These are phyloP conservation scores for Trachelus stipa DNA, from an alignment of 2,888 invertebrate genomes.

Conservation along the genomic window DNA sequence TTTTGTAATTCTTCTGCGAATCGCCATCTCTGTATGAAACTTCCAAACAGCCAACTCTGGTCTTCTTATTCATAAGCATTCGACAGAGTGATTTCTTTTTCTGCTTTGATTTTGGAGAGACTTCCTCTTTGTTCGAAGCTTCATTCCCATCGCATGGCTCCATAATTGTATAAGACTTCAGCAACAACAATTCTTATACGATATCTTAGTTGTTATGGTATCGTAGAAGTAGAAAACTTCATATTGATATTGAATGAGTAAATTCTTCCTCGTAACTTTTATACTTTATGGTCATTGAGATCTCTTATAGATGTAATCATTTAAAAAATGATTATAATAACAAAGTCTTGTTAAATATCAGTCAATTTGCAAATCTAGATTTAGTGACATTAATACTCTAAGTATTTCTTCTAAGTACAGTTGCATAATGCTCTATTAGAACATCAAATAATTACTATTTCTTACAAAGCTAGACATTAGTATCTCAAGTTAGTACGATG, in stretches of 20 bases:
- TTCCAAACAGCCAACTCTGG: constrained; percentile 63
- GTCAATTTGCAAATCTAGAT: neutral
- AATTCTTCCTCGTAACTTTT: neutral
- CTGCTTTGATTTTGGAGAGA: constrained; percentile 58
- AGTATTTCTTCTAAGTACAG: neutral
- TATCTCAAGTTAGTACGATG: neutral
- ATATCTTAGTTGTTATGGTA: neutral
- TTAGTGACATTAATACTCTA: neutral
- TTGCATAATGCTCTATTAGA: neutral
- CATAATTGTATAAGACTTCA: constrained; percentile 38
- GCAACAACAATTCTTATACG: neutral
- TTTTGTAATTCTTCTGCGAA: constrained; percentile 49
- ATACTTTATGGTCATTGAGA: neutral
- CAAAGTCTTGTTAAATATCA: neutral
- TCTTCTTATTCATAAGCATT: constrained; percentile 63
- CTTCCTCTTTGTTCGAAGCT: constrained; percentile 38
- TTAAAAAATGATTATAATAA: neutral
- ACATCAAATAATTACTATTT: neutral
- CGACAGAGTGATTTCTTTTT: constrained; percentile 64
- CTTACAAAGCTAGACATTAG: neutral
- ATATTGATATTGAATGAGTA: neutral
- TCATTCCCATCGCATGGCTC: constrained; percentile 49
- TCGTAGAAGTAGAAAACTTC: neutral
- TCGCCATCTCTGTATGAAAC: constrained; percentile 50
- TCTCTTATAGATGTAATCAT: neutral